phyloP scores from a whole-genome alignment of 2,113 vertebrate species.

The Notothenia rossii region DNA sequence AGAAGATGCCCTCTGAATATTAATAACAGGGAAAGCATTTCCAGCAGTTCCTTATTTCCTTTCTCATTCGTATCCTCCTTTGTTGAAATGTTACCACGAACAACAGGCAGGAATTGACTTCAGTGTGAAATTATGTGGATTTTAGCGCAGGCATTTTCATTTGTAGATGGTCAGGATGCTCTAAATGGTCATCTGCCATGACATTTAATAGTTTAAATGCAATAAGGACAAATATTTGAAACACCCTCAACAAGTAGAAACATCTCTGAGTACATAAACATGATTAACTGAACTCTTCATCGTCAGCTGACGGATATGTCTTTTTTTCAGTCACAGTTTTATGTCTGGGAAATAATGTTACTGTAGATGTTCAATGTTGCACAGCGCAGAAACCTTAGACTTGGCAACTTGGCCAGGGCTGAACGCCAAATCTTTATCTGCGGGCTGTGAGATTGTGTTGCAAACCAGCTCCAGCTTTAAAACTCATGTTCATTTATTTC shows the following conservation, averaged over 20 bases:
- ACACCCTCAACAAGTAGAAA: conserved; percentile 15
- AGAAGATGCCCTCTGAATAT: conserved; percentile 72
- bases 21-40: conserved; percentile 52
- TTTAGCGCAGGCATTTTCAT: conserved; percentile 2
- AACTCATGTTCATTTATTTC: conserved; percentile 72
- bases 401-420: conserved; percentile 60
- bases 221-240: conserved; percentile 13
- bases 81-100: conserved; percentile 30
- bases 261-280: conserved; percentile 23
- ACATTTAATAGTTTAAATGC: conserved; percentile 25
- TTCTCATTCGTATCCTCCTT: conserved; percentile 34
- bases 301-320: conserved; percentile 30
- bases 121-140: conserved; percentile 36
- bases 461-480: conserved; percentile 75
- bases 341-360: conserved; percentile 59
- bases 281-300: conserved; percentile 42
- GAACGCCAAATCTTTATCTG: conserved; percentile 69
- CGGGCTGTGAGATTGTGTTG: conserved; percentile 66
- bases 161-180: neutral
- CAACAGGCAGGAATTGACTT: conserved; percentile 8
- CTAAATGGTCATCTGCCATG: conserved; percentile 11
- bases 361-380: conserved; percentile 64
- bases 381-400: conserved; percentile 60
- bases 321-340: conserved; percentile 44
- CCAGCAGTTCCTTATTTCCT: conserved; percentile 51